Evolutionary conservation across 2,888 invertebrate species (phyloP).

Genomic region (Torymus tubicola): DNA sequence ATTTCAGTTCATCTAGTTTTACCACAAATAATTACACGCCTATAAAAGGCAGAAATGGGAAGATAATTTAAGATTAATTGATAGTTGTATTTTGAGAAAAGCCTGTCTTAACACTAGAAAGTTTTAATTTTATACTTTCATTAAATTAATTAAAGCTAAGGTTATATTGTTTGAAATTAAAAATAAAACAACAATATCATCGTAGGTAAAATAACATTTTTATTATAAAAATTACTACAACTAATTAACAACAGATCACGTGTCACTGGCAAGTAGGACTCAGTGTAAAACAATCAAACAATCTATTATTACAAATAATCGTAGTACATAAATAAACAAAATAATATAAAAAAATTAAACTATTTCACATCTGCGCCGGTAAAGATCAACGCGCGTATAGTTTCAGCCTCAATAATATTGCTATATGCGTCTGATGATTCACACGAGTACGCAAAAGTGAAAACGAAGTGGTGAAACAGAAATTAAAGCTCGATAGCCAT

Average conservation of each 20-base stretch:
- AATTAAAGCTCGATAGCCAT: constrained; percentile 1
- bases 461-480: constrained; percentile 18
- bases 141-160: neutral
- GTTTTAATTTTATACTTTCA: neutral
- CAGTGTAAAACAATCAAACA: constrained; percentile 16
- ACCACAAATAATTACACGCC: neutral
- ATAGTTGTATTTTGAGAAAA: constrained; percentile 15
- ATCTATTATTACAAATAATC: constrained; percentile 25
- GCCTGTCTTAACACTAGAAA: constrained; percentile 1
- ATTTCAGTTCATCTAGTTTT: neutral
- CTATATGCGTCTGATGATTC: neutral
- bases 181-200: constrained; percentile 6
- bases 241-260: constrained; percentile 37
- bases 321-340: constrained; percentile 42
- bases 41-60: neutral
- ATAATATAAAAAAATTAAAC: constrained; percentile 1
- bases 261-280: constrained; percentile 15
- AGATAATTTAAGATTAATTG: constrained; percentile 3
- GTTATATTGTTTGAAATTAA: neutral
- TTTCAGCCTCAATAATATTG: constrained; percentile 34
- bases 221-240: constrained; percentile 43
- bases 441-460: neutral
- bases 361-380: neutral
- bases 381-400: neutral
- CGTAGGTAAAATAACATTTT: constrained; percentile 14